phyloP scores from a whole-genome alignment of 37 sponge, comb jelly and placozoan species.

The Agelas oroides region DNA sequence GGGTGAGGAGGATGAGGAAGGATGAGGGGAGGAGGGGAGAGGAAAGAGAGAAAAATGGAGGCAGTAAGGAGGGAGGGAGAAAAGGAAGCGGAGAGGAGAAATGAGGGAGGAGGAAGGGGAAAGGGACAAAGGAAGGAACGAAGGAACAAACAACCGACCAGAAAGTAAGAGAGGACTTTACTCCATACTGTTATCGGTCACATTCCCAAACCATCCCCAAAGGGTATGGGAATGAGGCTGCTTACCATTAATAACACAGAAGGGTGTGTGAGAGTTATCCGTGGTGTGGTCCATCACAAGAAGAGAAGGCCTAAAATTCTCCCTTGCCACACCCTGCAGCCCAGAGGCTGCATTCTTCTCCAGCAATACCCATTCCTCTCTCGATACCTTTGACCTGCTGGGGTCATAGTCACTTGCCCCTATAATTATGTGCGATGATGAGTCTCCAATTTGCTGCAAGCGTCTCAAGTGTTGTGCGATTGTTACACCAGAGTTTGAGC shows the following conservation, averaged over 20 bases:
- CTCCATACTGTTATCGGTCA: too few species aligned
- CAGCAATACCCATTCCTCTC: conserved; percentile 31
- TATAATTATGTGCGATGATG: conserved; percentile 13
- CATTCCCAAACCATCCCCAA: too few species aligned
- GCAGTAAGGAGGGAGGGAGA: too few species aligned
- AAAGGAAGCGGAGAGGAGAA: neutral
- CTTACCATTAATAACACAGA: conserved; percentile 66
- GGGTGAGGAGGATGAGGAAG: neutral
- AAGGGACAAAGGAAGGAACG: too few species aligned
- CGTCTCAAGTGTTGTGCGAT: conserved; percentile 1
- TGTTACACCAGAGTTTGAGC: neutral
- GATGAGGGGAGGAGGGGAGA: too few species aligned
- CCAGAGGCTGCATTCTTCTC: conserved; percentile 33
- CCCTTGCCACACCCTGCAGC: neutral
- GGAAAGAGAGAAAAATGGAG: too few species aligned
- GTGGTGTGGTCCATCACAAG: conserved; percentile 47
- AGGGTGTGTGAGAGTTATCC: conserved; percentile 54
- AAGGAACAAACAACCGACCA: too few species aligned
- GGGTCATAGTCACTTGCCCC: conserved; percentile 43
- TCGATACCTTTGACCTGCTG: neutral
- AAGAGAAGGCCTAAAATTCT: conserved; percentile 32
- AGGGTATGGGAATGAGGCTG: neutral
- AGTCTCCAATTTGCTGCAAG: neutral
- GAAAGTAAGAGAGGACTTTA: too few species aligned
- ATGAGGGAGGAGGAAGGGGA: too few species aligned